Evolutionary conservation across 2,113 vertebrate species (phyloP).

Genomic region (Anolis carolinensis): DNA sequence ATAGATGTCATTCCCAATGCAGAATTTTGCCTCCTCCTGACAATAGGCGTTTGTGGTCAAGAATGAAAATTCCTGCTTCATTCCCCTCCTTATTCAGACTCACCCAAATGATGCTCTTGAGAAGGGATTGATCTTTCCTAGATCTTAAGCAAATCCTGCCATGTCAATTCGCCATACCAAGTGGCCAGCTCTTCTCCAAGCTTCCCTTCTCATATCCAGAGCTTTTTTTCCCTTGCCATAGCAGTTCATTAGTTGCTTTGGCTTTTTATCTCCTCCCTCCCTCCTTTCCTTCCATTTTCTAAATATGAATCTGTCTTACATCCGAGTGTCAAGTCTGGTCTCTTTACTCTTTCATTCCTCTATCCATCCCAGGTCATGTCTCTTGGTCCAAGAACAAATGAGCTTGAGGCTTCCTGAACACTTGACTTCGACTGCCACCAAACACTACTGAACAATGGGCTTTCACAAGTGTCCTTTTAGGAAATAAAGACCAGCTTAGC

Average conservation of each 20-base stretch:
- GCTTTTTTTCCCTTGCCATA: background rate
- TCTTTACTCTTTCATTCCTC: constrained; percentile 2
- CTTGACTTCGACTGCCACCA: background rate
- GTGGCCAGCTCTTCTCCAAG: background rate
- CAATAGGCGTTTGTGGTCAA: background rate
- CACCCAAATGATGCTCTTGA: background rate
- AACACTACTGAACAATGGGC: background rate
- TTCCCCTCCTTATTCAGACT: background rate
- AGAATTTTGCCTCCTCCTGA: background rate
- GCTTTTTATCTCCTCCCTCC: background rate
- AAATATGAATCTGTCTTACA: background rate
- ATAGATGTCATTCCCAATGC: background rate
- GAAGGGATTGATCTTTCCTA: background rate
- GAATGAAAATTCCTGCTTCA: background rate
- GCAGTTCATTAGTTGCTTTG: too few relatives aligned
- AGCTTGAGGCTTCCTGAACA: constrained; percentile 2
- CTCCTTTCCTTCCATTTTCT: background rate
- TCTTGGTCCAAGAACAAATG: background rate
- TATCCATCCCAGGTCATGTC: background rate
- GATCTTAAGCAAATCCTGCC: background rate
- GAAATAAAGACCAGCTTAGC: background rate
- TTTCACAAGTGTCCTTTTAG: background rate
- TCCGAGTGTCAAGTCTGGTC: background rate
- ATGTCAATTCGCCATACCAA: background rate
- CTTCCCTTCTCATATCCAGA: background rate